Evolutionary conservation across 2,113 vertebrate species (phyloP).

Genomic region (Heterocephalus glaber): DNA sequence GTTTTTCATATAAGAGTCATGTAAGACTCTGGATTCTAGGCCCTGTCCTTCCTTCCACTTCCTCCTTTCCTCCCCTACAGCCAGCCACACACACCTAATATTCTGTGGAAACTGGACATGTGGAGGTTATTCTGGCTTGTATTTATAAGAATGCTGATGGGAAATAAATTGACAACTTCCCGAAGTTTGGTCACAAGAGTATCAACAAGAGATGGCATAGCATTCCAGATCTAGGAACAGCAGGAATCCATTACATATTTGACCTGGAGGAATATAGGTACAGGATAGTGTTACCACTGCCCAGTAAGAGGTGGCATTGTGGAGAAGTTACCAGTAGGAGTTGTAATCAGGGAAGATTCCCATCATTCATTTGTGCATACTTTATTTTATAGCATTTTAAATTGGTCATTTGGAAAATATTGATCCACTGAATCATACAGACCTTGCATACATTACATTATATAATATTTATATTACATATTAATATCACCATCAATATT

Average conservation of each 20-base stretch:
- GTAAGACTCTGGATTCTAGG: neutral
- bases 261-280: neutral
- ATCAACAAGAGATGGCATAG: neutral
- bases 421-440: neutral
- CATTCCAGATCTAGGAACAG: neutral
- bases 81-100: neutral
- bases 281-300: neutral
- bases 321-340: neutral
- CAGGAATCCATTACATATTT: neutral
- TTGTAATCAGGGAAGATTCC: neutral
- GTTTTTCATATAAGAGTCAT: neutral
- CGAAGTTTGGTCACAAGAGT: neutral
- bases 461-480: neutral
- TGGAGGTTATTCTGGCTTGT: neutral
- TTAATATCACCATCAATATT: neutral
- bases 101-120: neutral
- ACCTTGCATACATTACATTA: neutral
- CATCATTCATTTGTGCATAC: neutral
- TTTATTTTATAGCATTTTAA: neutral
- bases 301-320: conserved; percentile 4
- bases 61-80: neutral
- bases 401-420: conserved; percentile 1
- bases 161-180: neutral
- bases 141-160: neutral
- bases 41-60: neutral